phyloP scores from a whole-genome alignment of 1,140 invertebrate genomes.

The Dendrolimus punctatus region DNA sequence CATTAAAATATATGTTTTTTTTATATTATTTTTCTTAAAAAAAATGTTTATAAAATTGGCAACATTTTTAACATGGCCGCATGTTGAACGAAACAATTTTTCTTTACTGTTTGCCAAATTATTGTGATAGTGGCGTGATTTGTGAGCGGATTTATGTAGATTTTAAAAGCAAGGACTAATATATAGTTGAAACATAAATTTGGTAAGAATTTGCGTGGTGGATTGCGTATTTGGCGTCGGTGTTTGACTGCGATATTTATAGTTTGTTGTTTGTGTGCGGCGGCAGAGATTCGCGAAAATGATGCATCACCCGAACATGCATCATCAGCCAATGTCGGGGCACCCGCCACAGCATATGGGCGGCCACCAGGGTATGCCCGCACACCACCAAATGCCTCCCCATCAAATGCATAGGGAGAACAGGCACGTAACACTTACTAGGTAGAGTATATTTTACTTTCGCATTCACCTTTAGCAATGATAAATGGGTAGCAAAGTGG shows the following conservation, averaged over 20 bases:
- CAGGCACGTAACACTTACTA: conserved; percentile 68
- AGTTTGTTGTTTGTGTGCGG: conserved; percentile 30
- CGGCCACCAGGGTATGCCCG: conserved; percentile 57
- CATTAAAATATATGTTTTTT: not conserved
- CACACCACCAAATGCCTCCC: conserved; percentile 60
- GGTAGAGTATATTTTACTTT: conserved; percentile 56
- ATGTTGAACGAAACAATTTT: conserved; percentile 70
- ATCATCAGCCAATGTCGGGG: conserved; percentile 67
- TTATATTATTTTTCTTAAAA: not conserved
- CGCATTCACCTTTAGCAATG: too few species aligned
- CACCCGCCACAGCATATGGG: conserved; percentile 60
- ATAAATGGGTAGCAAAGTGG: too few species aligned
- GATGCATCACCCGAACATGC: conserved; percentile 71
- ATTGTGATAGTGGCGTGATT: conserved; percentile 44
- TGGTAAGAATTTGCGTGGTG: conserved; percentile 5
- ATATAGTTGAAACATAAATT: not conserved
- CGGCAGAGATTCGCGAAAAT: conserved; percentile 46
- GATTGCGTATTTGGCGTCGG: conserved; percentile 18
- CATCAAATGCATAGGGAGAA: conserved; percentile 65
- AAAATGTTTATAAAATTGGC: conserved; percentile 13
- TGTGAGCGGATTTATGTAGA: conserved; percentile 49
- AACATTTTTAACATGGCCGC: conserved; percentile 69
- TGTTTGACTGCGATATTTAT: conserved; percentile 30
- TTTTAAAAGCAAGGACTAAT: conserved; percentile 36
- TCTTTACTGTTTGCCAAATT: conserved; percentile 70